A percentile compares a stretch with the other conserved stretches of the same genome.
These are phyloP conservation scores for Tokudaia muenninki DNA, from an alignment of 2,797 vertebrate species.

Conservation along the genomic window DNA sequence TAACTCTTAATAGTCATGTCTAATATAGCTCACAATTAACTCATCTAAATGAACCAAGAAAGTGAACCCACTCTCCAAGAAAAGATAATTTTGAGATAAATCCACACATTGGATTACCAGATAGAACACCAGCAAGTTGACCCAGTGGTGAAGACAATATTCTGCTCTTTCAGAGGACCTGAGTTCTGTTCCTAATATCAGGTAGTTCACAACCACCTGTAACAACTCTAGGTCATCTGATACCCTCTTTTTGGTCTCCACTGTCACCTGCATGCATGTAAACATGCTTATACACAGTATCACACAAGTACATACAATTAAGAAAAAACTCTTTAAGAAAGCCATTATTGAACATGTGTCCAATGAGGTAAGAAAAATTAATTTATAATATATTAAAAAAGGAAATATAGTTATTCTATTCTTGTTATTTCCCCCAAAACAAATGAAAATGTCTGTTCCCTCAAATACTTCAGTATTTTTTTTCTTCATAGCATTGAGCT, in stretches of 20 bases:
- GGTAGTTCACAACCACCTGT: background rate
- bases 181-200: background rate
- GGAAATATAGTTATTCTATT: background rate
- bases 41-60: background rate
- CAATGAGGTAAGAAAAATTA: background rate
- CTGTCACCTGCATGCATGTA: too few relatives aligned
- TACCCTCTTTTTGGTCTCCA: background rate
- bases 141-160: background rate
- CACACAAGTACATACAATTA: background rate
- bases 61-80: background rate
- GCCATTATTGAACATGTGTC: background rate
- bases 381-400: background rate
- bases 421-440: background rate
- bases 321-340: background rate
- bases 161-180: background rate
- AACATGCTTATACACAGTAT: background rate
- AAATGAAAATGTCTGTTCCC: background rate
- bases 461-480: background rate
- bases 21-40: background rate
- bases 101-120: background rate
- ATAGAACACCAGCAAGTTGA: background rate
- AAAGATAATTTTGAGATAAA: background rate
- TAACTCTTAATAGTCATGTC: background rate
- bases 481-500: background rate
- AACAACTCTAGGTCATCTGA: background rate